phyloP scores from a whole-genome alignment of 2,113 vertebrate species.

The cattle (Bos taurus) region ARS-UCD2.0 NC_037328.1:33228501-33229000 shows the following conservation, averaged over 20 bases:
- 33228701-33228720: not conserved
- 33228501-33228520: not conserved
- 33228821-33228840: conserved; percentile 35
- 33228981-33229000: not conserved
- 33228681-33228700: not conserved
- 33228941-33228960: not conserved
- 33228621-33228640: not conserved
- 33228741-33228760: not conserved
- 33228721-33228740: conserved; percentile 16
- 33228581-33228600: not conserved
- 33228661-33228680: not conserved
- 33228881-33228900: not conserved
- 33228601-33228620: not conserved
- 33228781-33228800: conserved; percentile 16
- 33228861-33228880: not conserved
- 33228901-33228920: not conserved
- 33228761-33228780: not conserved
- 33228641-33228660: not conserved
- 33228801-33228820: conserved; percentile 2
- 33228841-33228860: not conserved
- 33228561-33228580: not conserved
- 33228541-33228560: not conserved
- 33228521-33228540: not conserved
- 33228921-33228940: not conserved
- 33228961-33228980: not conserved